phyloP scores from a whole-genome alignment of 2,888 invertebrate species.

The Spodoptera exigua region DNA sequence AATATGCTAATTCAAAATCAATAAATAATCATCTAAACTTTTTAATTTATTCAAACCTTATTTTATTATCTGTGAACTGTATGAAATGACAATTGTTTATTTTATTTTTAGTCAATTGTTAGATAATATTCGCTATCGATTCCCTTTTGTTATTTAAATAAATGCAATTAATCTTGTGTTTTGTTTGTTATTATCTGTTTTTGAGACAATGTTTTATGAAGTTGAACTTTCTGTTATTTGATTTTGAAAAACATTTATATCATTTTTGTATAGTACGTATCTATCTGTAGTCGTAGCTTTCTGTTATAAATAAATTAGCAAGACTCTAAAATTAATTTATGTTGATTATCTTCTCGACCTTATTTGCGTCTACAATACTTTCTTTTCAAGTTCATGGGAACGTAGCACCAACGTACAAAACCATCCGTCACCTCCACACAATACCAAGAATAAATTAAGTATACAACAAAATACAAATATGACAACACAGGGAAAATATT shows the following conservation, averaged over 20 bases:
- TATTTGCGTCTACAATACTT: no score
- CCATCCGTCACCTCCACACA: conserved; percentile 70
- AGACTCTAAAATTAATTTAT: no score
- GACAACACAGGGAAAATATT: conserved; percentile 86
- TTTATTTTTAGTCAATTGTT: conserved; percentile 62
- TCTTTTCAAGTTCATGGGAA: conserved; percentile 54
- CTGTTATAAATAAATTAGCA: no score
- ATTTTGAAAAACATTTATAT: neutral
- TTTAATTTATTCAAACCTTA: conserved; percentile 86
- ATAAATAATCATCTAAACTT: conserved; percentile 61
- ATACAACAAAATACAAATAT: conserved; percentile 79
- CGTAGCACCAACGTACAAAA: conserved; percentile 30
- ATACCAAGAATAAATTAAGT: conserved; percentile 72
- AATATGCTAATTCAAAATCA: conserved; percentile 51
- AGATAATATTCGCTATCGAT: conserved; percentile 50
- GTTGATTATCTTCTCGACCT: neutral
- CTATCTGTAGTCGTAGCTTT: neutral
- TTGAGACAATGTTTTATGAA: conserved; percentile 35
- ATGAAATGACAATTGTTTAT: conserved; percentile 76
- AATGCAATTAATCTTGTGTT: conserved; percentile 81
- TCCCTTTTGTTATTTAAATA: conserved; percentile 77
- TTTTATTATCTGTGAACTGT: conserved; percentile 87
- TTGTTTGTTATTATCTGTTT: conserved; percentile 42
- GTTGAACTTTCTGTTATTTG: conserved; percentile 31
- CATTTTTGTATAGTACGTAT: neutral